phyloP scores from a whole-genome alignment of 2,888 invertebrate genomes.

The Ischnus inquisitorius region DNA sequence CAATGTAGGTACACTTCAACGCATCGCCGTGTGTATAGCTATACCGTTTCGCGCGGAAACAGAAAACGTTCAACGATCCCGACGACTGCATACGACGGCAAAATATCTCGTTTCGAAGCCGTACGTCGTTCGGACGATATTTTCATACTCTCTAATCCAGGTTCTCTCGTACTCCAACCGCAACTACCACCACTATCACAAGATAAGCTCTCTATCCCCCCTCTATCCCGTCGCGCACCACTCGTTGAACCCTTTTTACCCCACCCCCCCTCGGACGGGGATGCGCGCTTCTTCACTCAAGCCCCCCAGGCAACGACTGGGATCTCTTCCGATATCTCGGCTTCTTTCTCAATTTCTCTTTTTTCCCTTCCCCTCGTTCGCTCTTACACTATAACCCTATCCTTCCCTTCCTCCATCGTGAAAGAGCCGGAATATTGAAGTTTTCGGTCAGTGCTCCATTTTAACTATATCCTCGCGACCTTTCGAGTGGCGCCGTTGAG shows the following conservation, averaged over 20 bases:
- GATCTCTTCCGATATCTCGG: slow-evolving; percentile 64
- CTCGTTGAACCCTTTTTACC: slow-evolving; percentile 57
- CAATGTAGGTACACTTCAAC: slow-evolving; percentile 14
- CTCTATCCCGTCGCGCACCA: slow-evolving; percentile 35
- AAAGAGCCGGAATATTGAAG: slow-evolving; percentile 79
- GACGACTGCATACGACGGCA: slow-evolving; percentile 44
- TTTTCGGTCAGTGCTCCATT: slow-evolving; percentile 81
- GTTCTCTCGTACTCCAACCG: slow-evolving; percentile 41
- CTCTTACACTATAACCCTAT: neutral
- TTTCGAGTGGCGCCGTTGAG: slow-evolving; percentile 39
- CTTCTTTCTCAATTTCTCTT: slow-evolving; percentile 43
- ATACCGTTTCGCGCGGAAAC: neutral
- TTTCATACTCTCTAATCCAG: slow-evolving; percentile 66
- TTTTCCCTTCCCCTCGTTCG: slow-evolving; percentile 24
- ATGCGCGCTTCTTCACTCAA: slow-evolving; percentile 46
- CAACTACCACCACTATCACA: slow-evolving; percentile 46
- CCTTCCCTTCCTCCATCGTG: slow-evolving; percentile 63
- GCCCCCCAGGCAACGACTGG: slow-evolving; percentile 14
- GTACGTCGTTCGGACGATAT: slow-evolving; percentile 59
- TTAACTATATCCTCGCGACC: slow-evolving; percentile 75
- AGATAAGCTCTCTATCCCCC: slow-evolving; percentile 62
- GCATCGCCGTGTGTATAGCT: neutral
- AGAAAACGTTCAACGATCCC: slow-evolving; percentile 16
- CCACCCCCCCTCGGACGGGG: slow-evolving; percentile 21
- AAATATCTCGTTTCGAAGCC: slow-evolving; percentile 56